A percentile compares a stretch with the other conserved stretches of the same genome.
These are phyloP conservation scores for Phataginus tetradactyla DNA, from an alignment of 2,797 vertebrate species.

Conservation along the genomic window DNA sequence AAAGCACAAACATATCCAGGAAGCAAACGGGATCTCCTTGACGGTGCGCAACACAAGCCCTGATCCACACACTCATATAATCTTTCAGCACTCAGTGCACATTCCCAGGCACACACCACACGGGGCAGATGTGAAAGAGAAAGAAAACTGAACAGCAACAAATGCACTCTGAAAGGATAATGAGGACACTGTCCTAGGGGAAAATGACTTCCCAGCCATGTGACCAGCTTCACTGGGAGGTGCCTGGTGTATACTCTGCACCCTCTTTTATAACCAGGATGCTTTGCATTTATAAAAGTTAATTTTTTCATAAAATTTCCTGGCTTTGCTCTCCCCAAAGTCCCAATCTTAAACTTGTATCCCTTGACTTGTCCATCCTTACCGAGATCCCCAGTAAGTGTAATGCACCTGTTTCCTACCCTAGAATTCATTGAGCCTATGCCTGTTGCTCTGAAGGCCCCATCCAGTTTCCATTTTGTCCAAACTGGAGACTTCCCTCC, in stretches of 20 bases:
- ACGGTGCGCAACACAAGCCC: neutral
- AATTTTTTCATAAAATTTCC: neutral
- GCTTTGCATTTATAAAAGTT: neutral
- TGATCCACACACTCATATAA: neutral
- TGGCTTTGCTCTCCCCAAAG: neutral
- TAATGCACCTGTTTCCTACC: neutral
- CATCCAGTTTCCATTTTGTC: neutral
- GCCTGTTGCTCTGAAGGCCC: neutral
- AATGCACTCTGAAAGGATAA: too few species aligned
- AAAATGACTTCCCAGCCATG: neutral
- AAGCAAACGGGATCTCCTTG: neutral
- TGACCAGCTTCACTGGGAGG: neutral
- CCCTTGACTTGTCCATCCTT: neutral
- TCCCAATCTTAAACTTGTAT: neutral
- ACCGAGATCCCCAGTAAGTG: neutral
- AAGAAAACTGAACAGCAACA: neutral
- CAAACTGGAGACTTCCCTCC: neutral
- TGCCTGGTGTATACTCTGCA: neutral
- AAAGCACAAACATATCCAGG: neutral
- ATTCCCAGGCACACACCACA: neutral
- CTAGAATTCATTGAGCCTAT: neutral
- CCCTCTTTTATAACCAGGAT: neutral
- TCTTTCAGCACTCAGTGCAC: neutral
- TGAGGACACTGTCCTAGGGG: neutral
- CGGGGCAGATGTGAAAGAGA: neutral